Evolutionary conservation across 1,140 invertebrate genomes (phyloP).

Genomic region (Anoplolepis gracilipes): DNA sequence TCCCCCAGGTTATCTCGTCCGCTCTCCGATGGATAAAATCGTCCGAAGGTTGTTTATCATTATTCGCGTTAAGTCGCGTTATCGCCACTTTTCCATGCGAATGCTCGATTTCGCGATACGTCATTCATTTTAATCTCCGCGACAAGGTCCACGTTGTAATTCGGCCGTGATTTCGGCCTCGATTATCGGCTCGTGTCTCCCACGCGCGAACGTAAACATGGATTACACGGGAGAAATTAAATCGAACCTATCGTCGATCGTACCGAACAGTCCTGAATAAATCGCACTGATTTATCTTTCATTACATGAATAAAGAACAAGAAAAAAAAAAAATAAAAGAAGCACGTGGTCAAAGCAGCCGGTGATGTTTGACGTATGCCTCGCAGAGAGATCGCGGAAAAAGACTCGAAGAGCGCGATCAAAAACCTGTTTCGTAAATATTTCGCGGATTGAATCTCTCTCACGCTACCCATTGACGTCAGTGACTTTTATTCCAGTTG

Average conservation of each 20-base stretch:
- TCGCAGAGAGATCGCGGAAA: constrained; percentile 15
- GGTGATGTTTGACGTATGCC: not conserved
- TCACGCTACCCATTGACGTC: constrained; percentile 68
- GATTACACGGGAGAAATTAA: not conserved
- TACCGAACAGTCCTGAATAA: not conserved
- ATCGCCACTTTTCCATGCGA: not conserved
- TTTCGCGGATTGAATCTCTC: constrained; percentile 30
- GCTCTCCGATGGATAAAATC: not conserved
- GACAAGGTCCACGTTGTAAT: constrained; percentile 61
- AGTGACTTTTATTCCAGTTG: constrained; percentile 68
- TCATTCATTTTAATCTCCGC: constrained; percentile 70
- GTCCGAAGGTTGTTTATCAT: constrained; percentile 54
- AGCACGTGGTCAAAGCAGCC: not conserved
- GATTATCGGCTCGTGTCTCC: not conserved
- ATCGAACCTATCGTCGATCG: no score
- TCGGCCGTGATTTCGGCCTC: constrained; percentile 45
- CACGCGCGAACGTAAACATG: not conserved
- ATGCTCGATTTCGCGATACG: constrained; percentile 70
- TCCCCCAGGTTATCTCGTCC: not conserved
- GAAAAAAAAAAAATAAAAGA: not conserved
- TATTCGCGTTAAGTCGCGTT: constrained; percentile 49
- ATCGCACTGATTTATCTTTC: not conserved
- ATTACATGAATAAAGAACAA: not conserved
- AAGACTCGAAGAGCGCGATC: constrained; percentile 31
- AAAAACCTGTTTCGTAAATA: constrained; percentile 64